Percentiles rank a stretch among this genome's conserved stretches.
Evolutionary conservation across 2,888 invertebrate species (phyloP).

Genomic region (Pseudococcus jackbeardsleyi): DNA sequence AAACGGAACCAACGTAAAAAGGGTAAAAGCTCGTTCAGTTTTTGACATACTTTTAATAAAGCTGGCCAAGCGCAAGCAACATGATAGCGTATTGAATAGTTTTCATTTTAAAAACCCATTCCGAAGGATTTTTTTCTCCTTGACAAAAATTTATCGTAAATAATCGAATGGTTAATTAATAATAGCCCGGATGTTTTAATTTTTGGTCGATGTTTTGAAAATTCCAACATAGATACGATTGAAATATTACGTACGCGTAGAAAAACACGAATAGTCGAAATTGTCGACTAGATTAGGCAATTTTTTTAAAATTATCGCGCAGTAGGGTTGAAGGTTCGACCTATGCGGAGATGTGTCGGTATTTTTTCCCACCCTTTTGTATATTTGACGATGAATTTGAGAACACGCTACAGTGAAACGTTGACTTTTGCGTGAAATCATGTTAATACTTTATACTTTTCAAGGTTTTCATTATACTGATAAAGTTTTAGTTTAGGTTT

Average conservation of each 20-base stretch:
- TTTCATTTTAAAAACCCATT: slow-evolving; percentile 3
- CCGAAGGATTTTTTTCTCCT: background rate
- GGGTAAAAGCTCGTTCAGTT: background rate
- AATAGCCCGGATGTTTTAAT: background rate
- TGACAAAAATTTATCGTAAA: background rate
- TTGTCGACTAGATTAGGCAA: background rate
- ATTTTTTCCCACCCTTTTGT: background rate
- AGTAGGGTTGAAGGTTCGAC: background rate
- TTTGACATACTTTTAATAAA: slow-evolving; percentile 34
- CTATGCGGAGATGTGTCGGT: background rate
- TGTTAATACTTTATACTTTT: slow-evolving; percentile 19
- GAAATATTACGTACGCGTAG: background rate
- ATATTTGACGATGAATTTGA: background rate
- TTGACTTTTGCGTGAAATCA: background rate
- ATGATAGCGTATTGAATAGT: slow-evolving; percentile 26
- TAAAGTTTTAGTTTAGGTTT: background rate
- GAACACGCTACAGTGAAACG: slow-evolving; percentile 1
- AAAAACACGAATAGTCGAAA: background rate
- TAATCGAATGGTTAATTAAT: slow-evolving; percentile 29
- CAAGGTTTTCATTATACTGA: slow-evolving; percentile 27
- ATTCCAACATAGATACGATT: background rate
- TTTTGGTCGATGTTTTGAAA: background rate
- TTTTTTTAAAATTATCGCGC: slow-evolving; percentile 16
- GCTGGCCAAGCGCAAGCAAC: slow-evolving; percentile 5
- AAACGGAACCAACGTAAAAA: background rate